Evolutionary conservation across 1,140 invertebrate species (phyloP), one percentile per base, ranked within the genome.

Genomic region (Drosophila pectinifera): DNA sequence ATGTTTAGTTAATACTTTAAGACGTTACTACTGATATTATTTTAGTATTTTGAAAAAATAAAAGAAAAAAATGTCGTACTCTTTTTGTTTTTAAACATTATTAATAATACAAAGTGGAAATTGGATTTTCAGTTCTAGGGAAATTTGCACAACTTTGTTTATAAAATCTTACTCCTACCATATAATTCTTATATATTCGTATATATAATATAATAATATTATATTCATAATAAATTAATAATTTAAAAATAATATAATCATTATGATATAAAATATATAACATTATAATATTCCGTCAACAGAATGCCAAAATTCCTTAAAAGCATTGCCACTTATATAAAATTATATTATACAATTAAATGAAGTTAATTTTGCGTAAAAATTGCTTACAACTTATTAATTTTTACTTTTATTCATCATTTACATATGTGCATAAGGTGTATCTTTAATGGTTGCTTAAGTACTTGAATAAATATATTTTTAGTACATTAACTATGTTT

Each of bases 401-500:
- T n/a, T n/a, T n/a, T n/a, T 3, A 22, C 4, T 22, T 6, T 26
- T 26, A 26, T 26, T 6, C 26, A 26, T 26, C n/a, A n/a, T 5
- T 26, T 26, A 6, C 5, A 8, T 31, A 31, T 31, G 8, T 31
- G 8, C 10, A 31, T 31, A 10, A 31, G 28, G 3, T 11, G 8
- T 31, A 31, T 10, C 28, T 31, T 31, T 31, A 31, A 31, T 31
- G 28, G 28, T 10, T 31, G 28, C 28, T 4, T 36, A 55, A 16
- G 34, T 42, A 41, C 4, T 41, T 42, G 0, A 64, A 64, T 64
- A 64, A 67, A 63, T 41, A 41, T 31, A 6, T 48, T 38, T 31
- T 2, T 36, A 22, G 18, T 11, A 46, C n/a, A 3, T 18, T 2
- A 62, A 11, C 36, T 42, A 42, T 59, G 8, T 34, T 34, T 62